Conservation (phyloP, 2,797 vertebrate genomes). For the Poecilia wingei region DNA sequence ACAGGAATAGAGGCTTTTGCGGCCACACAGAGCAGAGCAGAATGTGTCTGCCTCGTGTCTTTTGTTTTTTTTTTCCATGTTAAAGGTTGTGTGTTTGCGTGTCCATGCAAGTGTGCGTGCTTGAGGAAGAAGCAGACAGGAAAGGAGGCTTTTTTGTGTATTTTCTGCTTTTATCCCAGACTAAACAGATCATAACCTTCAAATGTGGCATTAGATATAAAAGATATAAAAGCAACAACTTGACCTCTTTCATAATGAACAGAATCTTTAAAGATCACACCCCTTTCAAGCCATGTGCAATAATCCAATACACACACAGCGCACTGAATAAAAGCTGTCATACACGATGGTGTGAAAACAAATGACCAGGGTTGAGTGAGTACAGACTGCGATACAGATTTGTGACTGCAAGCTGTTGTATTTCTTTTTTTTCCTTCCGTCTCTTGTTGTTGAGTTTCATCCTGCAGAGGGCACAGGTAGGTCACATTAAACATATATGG, state of each 20-base stretch:
- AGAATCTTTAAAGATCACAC: background rate
- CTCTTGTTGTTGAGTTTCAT: slow-evolving; percentile 20
- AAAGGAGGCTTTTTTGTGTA: background rate
- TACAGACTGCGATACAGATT: background rate
- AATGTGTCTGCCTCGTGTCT: slow-evolving; percentile 34
- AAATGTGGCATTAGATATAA: background rate
- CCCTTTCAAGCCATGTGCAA: background rate
- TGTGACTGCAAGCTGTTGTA: background rate
- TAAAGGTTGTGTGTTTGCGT: slow-evolving; percentile 7
- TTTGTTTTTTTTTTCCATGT: slow-evolving; percentile 25
- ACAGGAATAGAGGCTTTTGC: slow-evolving; percentile 48
- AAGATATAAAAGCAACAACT: background rate
- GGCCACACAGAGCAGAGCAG: slow-evolving; percentile 26
- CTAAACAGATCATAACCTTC: background rate
- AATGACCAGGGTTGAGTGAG: background rate
- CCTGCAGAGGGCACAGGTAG: slow-evolving; percentile 8
- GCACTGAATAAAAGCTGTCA: background rate
- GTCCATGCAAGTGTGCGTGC: background rate
- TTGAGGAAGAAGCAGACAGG: background rate
- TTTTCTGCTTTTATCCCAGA: slow-evolving; percentile 18
- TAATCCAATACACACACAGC: background rate
- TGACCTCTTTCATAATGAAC: background rate
- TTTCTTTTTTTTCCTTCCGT: background rate
- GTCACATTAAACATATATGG: slow-evolving; percentile 57
- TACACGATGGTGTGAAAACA: background rate